These are phyloP conservation scores for Nannoperca australis DNA, from an alignment of 2,797 vertebrate genomes.

Conservation along the genomic window DNA sequence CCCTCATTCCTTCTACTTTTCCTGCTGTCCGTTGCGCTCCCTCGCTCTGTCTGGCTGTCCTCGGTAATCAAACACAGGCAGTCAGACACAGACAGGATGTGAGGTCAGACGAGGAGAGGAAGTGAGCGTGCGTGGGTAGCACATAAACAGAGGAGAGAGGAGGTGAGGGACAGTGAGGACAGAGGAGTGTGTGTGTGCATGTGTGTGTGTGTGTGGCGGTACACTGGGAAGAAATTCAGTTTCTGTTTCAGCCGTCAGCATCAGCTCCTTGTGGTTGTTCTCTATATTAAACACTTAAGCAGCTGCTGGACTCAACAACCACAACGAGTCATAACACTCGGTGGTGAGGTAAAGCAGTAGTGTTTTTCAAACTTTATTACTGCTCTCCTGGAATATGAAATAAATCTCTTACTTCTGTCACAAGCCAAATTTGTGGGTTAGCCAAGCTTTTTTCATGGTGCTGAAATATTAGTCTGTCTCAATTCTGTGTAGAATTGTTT, in stretches of 20 bases:
- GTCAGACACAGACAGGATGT: constrained; percentile 75
- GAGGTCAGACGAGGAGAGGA: constrained; percentile 77
- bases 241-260: constrained; percentile 57
- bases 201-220: constrained; percentile 31
- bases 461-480: not conserved
- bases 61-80: constrained; percentile 74
- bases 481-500: not conserved
- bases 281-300: constrained; percentile 70
- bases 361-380: constrained; percentile 61
- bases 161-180: constrained; percentile 47
- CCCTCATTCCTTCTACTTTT: constrained; percentile 46
- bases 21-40: constrained; percentile 56
- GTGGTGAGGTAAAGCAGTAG: constrained; percentile 42
- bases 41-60: constrained; percentile 68
- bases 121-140: constrained; percentile 70
- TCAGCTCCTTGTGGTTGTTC: constrained; percentile 54
- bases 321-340: constrained; percentile 51
- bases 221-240: constrained; percentile 48
- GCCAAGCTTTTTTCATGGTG: constrained; percentile 11
- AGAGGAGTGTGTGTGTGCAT: constrained; percentile 12
- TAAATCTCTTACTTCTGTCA: constrained; percentile 38
- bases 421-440: constrained; percentile 12
- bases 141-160: constrained; percentile 61
- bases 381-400: constrained; percentile 48
- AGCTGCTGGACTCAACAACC: constrained; percentile 65